Evolutionary conservation across 2,113 vertebrate genomes (phyloP), one percentile per base, ranked within the genome.

Genomic region (Stigmatopora argus): DNA sequence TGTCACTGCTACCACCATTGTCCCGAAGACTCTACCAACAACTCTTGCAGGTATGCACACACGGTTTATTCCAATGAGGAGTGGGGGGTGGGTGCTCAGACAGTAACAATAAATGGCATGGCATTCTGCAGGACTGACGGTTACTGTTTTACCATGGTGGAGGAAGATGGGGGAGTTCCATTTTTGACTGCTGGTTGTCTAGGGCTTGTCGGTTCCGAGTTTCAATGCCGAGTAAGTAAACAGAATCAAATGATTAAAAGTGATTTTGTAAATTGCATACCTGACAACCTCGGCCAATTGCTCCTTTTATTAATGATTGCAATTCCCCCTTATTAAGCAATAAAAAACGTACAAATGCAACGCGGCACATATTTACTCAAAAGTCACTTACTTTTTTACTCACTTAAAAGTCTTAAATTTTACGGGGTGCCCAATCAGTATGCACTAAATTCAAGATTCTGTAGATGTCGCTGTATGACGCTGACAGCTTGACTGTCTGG

Each of bases 71-170:
- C 14, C 7, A 41, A n/a, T 6, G 18, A 31, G 26, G 26, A 31
- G n/a, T 23, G 8, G 18, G 60, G 1, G 46, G 3, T 5, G n/a
- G 26, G 3, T 31, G 26, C 26, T 1, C 18, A 35, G 21, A 35
- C 17, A n/a, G 34, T 13, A 44, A 7, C 13, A 23, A 31, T 56
- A 56, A 56, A 26, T 31, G 44, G 1, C 26, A 19, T 45, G 15
- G 70, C 60, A 12, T 72, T 75, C 48, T 73, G 10, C 78, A 99
- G 96, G 88, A 98, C 96, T 1, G 93, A 98, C 75, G 96, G 96
- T 52, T 94, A 93, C 82, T 99, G 96, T 86, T 99, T 97, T 84
- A 96, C 95, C 2, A 96, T 99, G 89, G 92, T 97, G 85, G 94
- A 97, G 87, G 96, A 97, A 79, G 96, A 96, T 52, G 92, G 92